Percentiles rank a stretch among this genome's conserved stretches.
Conservation (phyloP, 2,888 invertebrate genomes). For the Troides oblongomaculatus region DNA sequence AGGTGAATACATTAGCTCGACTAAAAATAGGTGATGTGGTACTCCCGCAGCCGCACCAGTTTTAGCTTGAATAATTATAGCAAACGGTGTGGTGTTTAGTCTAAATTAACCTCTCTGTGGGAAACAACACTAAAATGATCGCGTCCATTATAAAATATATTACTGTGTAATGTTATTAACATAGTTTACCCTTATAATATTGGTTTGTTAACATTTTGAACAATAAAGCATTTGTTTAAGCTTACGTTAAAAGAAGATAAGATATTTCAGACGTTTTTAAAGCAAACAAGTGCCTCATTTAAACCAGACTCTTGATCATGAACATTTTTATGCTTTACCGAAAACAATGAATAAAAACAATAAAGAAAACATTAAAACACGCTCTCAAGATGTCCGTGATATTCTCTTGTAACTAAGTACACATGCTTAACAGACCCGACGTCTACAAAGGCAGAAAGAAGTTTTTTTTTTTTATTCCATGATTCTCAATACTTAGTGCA, state of each 20-base stretch:
- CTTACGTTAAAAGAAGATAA: neutral
- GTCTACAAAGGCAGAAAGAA: neutral
- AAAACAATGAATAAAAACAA: slow-evolving; percentile 1
- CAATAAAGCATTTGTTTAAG: no score
- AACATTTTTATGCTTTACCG: neutral
- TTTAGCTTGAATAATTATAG: slow-evolving; percentile 3
- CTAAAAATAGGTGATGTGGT: slow-evolving; percentile 8
- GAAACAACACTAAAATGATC: slow-evolving; percentile 1
- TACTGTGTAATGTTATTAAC: no score
- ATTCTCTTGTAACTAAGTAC: neutral
- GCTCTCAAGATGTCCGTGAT: neutral
- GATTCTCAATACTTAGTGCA: neutral
- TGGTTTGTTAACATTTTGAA: no score
- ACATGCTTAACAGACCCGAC: neutral
- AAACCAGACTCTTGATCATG: neutral
- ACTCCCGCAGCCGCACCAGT: slow-evolving; percentile 10
- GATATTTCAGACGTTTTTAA: neutral
- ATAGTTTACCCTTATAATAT: no score
- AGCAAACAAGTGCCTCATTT: neutral
- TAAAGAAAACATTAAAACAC: neutral
- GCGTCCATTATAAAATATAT: neutral
- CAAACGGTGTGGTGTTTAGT: neutral
- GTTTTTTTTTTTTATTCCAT: neutral
- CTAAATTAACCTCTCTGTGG: slow-evolving; percentile 12
- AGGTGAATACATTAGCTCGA: neutral